Evolutionary conservation across 2,888 invertebrate genomes (phyloP), one percentile per base, ranked within the genome.

Genomic region (Orchestes rusci): DNA sequence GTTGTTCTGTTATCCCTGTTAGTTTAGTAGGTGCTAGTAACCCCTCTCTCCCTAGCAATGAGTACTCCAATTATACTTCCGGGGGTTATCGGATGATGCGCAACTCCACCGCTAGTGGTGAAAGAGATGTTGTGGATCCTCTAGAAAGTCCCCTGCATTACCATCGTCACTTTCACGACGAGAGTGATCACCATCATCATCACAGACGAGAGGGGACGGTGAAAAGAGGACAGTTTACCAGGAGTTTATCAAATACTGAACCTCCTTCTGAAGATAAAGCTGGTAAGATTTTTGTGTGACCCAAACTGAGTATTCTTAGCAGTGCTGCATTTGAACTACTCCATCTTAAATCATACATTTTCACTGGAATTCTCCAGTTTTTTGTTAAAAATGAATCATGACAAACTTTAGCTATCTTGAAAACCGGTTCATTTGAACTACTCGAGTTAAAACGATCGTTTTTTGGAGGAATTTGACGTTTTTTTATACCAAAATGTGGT

Each of bases 201-300:
- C 59, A 60, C 35, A 62, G 74, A 51, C 74, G 71, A 50, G 76
- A 75, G 41, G 71, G 75, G 23, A 79, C 77, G 53, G 75, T 76
- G 43, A 77, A 68, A 50, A 61, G 75, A 65, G 66, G 77, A 63
- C 72, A 77, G 56, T 86, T 87, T 63, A 83, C 84, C 43, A 76
- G 88, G 58, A 87, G 87, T 70, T 74, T 87, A 53, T 86, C 85
- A 59, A 86, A 85, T 67, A 80, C 85, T 16, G 88, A 88, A 61
- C 81, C 81, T 37, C 84, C 86, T 23, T 77, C 82, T 7, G 90
- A 89, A 60, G 90, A 91, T 66, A 89, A 90, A 80, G 81, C 77
- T 12, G 83, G 83, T 82, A 62, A 73, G 51, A 27, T 28, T 34
- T 27, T 32, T n/a, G n/a, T n/a, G n/a, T n/a, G n/a, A n/a, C n/a